Evolutionary conservation across 2,113 vertebrate species (phyloP).

Genomic region (Bostrychus sinensis): DNA sequence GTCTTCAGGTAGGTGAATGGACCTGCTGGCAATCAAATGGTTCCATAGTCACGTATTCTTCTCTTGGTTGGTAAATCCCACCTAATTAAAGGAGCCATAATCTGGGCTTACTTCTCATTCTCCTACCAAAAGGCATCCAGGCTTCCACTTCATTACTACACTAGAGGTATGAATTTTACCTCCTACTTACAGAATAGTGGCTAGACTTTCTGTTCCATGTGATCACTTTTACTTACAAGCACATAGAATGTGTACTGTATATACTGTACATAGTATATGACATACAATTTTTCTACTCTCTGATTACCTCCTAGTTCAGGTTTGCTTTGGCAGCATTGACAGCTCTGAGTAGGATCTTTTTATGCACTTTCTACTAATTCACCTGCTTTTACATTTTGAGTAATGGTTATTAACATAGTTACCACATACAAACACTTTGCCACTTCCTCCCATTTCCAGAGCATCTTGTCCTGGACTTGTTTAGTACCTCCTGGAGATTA

Average conservation of each 20-base stretch:
- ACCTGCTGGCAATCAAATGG: constrained; percentile 78
- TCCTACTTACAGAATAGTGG: too few species aligned
- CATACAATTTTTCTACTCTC: constrained; percentile 51
- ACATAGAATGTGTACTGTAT: too few species aligned
- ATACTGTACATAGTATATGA: too few species aligned
- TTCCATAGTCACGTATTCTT: constrained; percentile 77
- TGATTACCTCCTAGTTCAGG: constrained; percentile 63
- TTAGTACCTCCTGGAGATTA: constrained; percentile 75
- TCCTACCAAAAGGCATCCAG: constrained; percentile 75
- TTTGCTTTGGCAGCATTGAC: constrained; percentile 73
- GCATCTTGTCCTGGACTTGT: constrained; percentile 66
- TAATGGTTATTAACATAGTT: constrained; percentile 69
- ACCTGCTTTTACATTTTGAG: constrained; percentile 61
- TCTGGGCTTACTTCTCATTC: constrained; percentile 78
- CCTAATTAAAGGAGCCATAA: constrained; percentile 78
- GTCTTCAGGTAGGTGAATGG: constrained; percentile 75
- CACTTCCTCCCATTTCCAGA: constrained; percentile 59
- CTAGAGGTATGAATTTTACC: constrained; percentile 52
- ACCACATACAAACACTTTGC: constrained; percentile 57
- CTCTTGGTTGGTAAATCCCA: constrained; percentile 73
- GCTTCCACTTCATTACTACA: constrained; percentile 70
- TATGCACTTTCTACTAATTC: constrained; percentile 36
- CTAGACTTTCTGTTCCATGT: too few species aligned
- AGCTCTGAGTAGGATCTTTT: too few species aligned
- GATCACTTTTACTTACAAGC: too few species aligned